Evolutionary conservation across 2,797 vertebrate species (phyloP), one percentile per base, ranked within the genome.

Genomic region (Sebastes trivittatus): DNA sequence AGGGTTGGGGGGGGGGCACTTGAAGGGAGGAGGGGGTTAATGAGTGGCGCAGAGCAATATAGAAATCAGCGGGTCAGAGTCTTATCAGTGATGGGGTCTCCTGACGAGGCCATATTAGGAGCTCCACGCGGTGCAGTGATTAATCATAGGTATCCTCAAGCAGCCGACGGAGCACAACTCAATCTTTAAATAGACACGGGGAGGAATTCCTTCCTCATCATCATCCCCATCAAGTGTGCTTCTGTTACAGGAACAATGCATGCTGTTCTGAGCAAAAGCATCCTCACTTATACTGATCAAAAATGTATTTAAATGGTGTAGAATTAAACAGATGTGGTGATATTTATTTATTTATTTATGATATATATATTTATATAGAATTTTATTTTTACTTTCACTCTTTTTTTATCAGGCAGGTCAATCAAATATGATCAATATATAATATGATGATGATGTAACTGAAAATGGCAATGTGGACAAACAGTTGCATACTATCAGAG

Each of bases 41-140:
- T 92, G 90, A 92, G 82, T 79, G 85, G 80, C 46, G 25, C 68
- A 89, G 76, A 82, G 92, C 89, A 93, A 93, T 93, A 92, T 87
- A 93, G 90, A 91, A 95, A 93, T 92, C 92, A 93, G 83, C 65
- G 0, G 89, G 90, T 85, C 84, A 56, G 49, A 69, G 81, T 93
- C 87, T 92, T 92, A 92, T 93, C 89, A 89, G 87, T 89, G 86
- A 89, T 71, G 84, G 82, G 46, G 81, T 88, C 84, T 88, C 67
- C 77, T 79, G 73, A 73, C 81, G 27, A 80, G 25, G 78, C 94
- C 93, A 95, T 94, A 94, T 94, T 93, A 81, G 94, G 94, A 83
- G 80, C 64, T 90, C 67, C 72, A 81, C 82, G 87, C 54, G 27
- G 71, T n/a, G 78, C 69, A 2, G 78, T 76, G 69, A 93, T 92